Conservation (phyloP, 2,888 invertebrate species). For the Oscheius sp. region DNA sequence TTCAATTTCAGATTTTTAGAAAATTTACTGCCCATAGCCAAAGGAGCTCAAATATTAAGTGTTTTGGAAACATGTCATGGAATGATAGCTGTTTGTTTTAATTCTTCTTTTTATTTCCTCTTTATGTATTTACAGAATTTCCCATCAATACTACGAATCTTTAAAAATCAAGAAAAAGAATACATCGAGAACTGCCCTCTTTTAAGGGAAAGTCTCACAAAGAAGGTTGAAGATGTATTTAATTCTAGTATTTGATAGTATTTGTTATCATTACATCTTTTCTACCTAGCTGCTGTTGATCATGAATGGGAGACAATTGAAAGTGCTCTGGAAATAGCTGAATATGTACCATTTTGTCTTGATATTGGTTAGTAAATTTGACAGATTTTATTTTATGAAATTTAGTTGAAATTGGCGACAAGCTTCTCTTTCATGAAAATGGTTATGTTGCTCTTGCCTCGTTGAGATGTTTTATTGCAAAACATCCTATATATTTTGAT, state of each 20-base stretch:
- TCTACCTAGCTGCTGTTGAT: background rate
- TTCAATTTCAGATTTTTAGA: background rate
- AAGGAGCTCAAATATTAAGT: background rate
- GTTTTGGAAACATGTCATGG: slow-evolving; percentile 1
- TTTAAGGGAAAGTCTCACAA: no score
- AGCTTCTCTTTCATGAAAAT: slow-evolving; percentile 15
- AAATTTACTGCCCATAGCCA: background rate
- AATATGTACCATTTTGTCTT: background rate
- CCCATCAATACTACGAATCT: background rate
- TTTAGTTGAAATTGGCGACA: slow-evolving; percentile 14
- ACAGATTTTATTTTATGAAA: background rate
- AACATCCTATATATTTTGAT: slow-evolving; percentile 1
- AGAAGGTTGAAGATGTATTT: no score
- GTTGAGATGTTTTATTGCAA: slow-evolving; percentile 4
- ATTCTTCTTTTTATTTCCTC: background rate
- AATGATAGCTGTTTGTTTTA: background rate
- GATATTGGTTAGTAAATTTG: background rate
- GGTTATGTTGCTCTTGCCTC: slow-evolving; percentile 1
- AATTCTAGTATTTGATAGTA: no score
- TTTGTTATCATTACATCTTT: no score
- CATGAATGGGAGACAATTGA: slow-evolving; percentile 3
- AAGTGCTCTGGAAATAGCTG: background rate
- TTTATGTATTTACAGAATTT: background rate
- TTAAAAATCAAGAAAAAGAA: background rate
- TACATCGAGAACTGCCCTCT: no score